Base-by-base conservation (phyloP, 1,140 invertebrate species). In the Nebria ingens region DNA sequence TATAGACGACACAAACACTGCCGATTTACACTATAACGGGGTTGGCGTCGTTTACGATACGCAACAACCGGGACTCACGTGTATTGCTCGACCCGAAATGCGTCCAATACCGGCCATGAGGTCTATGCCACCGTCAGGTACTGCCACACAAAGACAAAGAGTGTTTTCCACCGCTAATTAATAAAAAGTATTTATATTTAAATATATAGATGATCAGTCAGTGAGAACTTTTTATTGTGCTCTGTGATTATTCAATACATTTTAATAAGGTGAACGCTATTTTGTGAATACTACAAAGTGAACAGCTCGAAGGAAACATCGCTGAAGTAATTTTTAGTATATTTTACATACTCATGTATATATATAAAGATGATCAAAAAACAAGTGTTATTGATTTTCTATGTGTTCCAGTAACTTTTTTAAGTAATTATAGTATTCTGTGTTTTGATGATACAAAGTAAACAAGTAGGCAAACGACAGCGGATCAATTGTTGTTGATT, bases 1-100 rank as follows among this genome's bases (percentile, higher is more conserved):
- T 21, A 64, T 65, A 63, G 61, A 58, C 55, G 6, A 4, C 3
- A 3, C 40, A 50, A 40, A 49, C 49, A 25, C 57, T 49, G 19
- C 21, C 11, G 11, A 52, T 25, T n/a, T 23, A 19, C 51, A 52
- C 12, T 21, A 52, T n/a, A 13, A 52, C 17, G 2, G 13, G 19
- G 12, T 23, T 34, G 25, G 25, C 25, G n/a, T 34, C 25, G 25
- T 6, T 6, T n/a, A 34, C 25, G 25, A 34, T n/a, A 34, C 25
- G 25, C 25, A 6, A 34, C 25, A 34, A 6, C 25, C 25, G 6
- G 25, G 25, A 34, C n/a, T 34, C 25, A 34, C 25, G 25, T 34
- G 25, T n/a, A 34, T 34, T 34, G 25, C 25, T n/a, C 25, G 25
- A n/a, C 25, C 25, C 6, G 25, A 34, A 6, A 9, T 34, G 25